Percentiles rank a stretch among this genome's conserved stretches.
Conservation (phyloP, 2,797 vertebrate species). For the Platalea minor region DNA sequence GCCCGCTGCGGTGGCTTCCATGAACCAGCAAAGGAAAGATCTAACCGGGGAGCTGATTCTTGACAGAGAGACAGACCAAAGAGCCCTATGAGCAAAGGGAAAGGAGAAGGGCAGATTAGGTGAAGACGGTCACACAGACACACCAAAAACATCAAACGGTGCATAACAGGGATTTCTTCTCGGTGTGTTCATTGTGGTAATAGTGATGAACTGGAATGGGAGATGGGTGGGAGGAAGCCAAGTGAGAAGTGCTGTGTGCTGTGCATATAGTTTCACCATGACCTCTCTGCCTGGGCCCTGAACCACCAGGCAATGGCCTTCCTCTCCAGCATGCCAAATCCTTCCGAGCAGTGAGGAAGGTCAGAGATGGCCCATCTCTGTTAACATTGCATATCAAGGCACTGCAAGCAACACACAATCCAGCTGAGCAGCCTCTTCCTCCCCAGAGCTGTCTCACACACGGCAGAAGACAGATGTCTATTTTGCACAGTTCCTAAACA, state of each 20-base stretch:
- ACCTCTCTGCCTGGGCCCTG: neutral
- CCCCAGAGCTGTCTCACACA: neutral
- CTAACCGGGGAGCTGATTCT: neutral
- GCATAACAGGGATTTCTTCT: neutral
- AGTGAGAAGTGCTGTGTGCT: neutral
- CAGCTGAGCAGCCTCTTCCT: neutral
- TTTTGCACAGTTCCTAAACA: neutral
- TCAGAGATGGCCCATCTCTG: neutral
- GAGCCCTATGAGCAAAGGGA: neutral
- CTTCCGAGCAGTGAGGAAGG: neutral
- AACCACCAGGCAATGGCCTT: neutral
- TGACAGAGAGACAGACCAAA: neutral
- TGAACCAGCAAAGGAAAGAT: neutral
- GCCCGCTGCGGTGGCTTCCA: neutral
- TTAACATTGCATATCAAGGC: neutral
- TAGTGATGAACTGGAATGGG: neutral
- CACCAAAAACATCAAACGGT: neutral
- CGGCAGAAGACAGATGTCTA: neutral
- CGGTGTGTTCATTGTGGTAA: fast-evolving
- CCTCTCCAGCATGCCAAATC: neutral
- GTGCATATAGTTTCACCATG: neutral
- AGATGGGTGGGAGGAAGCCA: neutral
- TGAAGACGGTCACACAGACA: neutral
- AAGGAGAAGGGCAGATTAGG: neutral
- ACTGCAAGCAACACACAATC: neutral